Evolutionary conservation across 64 coral and sea anemone species (phyloP), one percentile per base, ranked within the genome.

Genomic region (Montipora capricornis): DNA sequence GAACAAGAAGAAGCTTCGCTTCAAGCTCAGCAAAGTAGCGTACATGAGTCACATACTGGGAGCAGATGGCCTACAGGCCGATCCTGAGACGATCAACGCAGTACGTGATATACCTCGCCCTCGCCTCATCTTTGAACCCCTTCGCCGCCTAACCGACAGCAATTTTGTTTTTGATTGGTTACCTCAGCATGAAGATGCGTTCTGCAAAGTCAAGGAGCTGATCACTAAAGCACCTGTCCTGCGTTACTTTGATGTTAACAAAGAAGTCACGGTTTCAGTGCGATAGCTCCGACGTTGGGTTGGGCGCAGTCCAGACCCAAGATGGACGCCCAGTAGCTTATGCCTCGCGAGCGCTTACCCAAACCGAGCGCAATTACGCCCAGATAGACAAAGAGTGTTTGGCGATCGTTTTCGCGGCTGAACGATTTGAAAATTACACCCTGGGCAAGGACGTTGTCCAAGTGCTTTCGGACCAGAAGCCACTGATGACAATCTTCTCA

Each of bases 351-450:
- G 79, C 77, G 47, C 15, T 90, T 55, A 84, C 79, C 51, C 68
- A 26, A 52, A 92, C 80, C 10, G 69, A 92, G 75, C 20, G 52
- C 55, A 74, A 60, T 1, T 92, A 84, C 8, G 50, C 79, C 8
- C 79, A 82, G 20, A 91, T 75, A 12, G 68, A 91, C 3, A 75
- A 83, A 58, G 49, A 91, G 15, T 75, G 79, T 44, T 37, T 82
- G 10, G 68, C 64, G 0, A 75, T 83, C 29, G 69, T 83, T 44
- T 91, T 75, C 37, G 47, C 66, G 0, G 47, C 24, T 14, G 49
- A 91, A 82, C n/a, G 68, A 75, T 91, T 82, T 74, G 48, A 74
- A 10, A 46, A 90, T 48, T 90, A 90, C 76, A 68, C 69, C 9
- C 73, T 61, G 3, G 71, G 91, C 15, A 87, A 69, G 62, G 73